Conservation (phyloP, 1,140 invertebrate genomes). For the Cyphomyrmex costatus region DNA sequence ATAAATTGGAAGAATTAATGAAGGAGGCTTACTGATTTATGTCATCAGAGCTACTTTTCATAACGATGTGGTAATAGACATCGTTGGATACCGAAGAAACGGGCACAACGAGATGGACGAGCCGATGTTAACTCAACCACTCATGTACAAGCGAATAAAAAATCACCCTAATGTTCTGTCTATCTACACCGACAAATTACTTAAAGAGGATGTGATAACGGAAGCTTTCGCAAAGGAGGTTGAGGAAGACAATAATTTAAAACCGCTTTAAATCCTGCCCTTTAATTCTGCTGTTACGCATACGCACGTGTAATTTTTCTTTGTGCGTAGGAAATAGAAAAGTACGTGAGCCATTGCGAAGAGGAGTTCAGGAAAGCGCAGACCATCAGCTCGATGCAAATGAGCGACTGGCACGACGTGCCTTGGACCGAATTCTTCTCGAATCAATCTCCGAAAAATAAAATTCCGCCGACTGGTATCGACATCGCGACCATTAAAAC, state of each 20-base stretch:
- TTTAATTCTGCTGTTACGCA: not conserved
- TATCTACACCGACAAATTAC: conserved; percentile 92
- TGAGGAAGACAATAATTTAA: conserved; percentile 69
- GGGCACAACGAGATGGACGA: conserved; percentile 98
- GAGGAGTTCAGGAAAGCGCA: conserved; percentile 92
- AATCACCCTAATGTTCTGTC: conserved; percentile 89
- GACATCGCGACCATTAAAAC: conserved; percentile 63
- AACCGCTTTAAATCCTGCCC: not conserved
- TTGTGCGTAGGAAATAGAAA: conserved; percentile 80
- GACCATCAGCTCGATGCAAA: conserved; percentile 89
- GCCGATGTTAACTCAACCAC: conserved; percentile 97
- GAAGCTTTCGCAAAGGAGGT: conserved; percentile 90
- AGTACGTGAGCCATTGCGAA: conserved; percentile 87
- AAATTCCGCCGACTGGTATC: conserved; percentile 78
- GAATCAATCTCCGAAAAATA: conserved; percentile 87
- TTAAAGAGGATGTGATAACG: conserved; percentile 91
- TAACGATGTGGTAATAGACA: conserved; percentile 96
- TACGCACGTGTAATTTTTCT: conserved; percentile 85
- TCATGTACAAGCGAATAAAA: conserved; percentile 96
- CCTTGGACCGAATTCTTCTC: conserved; percentile 93
- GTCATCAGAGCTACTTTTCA: conserved; percentile 90
- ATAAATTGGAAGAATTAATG: conserved; percentile 6
- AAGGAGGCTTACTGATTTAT: not conserved
- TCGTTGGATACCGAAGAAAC: conserved; percentile 94
- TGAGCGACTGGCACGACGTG: conserved; percentile 94